phyloP scores from a whole-genome alignment of 2,113 vertebrate species.

The Chrysochloris asiatica region DNA sequence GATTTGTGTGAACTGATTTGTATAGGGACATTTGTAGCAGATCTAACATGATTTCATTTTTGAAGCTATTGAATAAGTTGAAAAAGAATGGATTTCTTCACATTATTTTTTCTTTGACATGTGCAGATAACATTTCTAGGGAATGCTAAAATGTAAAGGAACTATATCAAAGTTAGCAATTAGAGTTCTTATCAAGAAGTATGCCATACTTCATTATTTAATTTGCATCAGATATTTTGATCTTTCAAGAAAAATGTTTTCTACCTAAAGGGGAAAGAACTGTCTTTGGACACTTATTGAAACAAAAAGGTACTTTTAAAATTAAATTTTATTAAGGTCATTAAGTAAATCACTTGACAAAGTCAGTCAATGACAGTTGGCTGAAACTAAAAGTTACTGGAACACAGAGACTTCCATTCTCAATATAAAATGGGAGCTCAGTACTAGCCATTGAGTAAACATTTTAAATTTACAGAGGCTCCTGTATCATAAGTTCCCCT shows the following conservation, averaged over 20 bases:
- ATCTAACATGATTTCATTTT: not conserved
- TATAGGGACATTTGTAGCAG: not conserved
- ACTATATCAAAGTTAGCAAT: constrained; percentile 46
- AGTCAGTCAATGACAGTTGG: not conserved
- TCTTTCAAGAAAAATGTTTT: constrained; percentile 11
- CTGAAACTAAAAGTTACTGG: not conserved
- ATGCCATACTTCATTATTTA: constrained; percentile 28
- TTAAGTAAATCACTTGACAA: constrained; percentile 14
- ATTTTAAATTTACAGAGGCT: not conserved
- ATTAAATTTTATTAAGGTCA: constrained; percentile 11
- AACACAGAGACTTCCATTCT: not conserved
- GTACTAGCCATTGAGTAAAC: not conserved
- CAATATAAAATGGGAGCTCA: not conserved
- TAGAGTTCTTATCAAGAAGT: constrained; percentile 50
- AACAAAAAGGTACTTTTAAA: not conserved
- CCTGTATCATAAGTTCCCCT: not conserved
- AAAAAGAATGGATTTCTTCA: not conserved
- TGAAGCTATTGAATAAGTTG: not conserved
- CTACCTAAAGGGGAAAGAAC: constrained; percentile 21
- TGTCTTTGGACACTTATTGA: constrained; percentile 29
- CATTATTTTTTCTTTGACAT: constrained; percentile 33
- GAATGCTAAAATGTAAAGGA: not conserved
- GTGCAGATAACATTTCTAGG: not conserved
- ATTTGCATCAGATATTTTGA: constrained; percentile 9
- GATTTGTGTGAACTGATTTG: not conserved